Evolutionary conservation across 2,888 invertebrate genomes (phyloP).

Genomic region (Pristionchus fissidentatus): DNA sequence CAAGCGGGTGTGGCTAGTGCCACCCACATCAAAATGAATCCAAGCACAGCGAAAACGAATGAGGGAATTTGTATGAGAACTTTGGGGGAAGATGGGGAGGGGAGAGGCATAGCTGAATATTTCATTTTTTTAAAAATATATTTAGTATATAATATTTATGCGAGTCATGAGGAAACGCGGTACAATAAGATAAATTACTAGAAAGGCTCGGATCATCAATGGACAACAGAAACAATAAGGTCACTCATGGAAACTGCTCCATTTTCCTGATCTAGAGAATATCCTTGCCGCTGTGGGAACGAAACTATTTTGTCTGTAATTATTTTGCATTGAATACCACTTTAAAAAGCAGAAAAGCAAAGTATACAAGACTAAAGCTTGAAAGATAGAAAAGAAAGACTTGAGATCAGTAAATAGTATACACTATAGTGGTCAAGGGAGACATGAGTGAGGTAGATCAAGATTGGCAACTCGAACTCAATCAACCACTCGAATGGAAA

Average conservation of each 20-base stretch:
- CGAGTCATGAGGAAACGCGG: too few relatives aligned
- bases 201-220: too few relatives aligned
- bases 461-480: constrained; percentile 7
- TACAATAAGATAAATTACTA: too few relatives aligned
- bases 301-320: too few relatives aligned
- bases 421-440: too few relatives aligned
- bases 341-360: not conserved
- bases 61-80: constrained; percentile 59
- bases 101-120: constrained; percentile 37
- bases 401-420: constrained; percentile 1
- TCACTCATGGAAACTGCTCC: not conserved
- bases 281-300: too few relatives aligned
- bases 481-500: constrained; percentile 28
- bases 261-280: too few relatives aligned
- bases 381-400: not conserved
- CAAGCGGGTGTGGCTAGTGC: constrained; percentile 68
- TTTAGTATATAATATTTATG: too few relatives aligned
- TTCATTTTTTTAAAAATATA: too few relatives aligned
- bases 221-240: not conserved
- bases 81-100: constrained; percentile 25
- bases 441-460: not conserved
- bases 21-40: constrained; percentile 64
- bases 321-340: not conserved
- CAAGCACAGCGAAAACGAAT: constrained; percentile 64
- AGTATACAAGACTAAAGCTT: not conserved